These are phyloP conservation scores for Anthonomus grandis DNA, from an alignment of 1,140 invertebrate species.

Conservation along the genomic window DNA sequence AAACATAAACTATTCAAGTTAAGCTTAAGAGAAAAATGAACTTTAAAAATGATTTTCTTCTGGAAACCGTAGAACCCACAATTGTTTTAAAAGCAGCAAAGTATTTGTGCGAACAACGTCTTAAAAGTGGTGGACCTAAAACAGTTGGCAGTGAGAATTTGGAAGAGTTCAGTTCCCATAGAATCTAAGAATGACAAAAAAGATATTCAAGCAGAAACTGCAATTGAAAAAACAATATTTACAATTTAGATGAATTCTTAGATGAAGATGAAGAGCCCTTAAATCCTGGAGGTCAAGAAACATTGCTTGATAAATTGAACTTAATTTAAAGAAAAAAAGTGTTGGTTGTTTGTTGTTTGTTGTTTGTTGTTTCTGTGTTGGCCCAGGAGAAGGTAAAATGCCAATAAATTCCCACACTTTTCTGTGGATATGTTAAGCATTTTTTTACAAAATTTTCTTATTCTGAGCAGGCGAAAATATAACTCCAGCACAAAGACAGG, in stretches of 20 bases:
- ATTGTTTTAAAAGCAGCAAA: no score
- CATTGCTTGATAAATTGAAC: not conserved
- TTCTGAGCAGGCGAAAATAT: not conserved
- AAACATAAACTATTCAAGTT: no score
- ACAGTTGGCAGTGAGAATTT: not conserved
- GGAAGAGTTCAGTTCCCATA: not conserved
- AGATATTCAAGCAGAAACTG: no score
- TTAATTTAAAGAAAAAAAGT: no score
- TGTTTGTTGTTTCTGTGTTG: not conserved
- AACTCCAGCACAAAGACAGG: no score
- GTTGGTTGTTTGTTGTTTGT: no score
- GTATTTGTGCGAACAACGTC: not conserved
- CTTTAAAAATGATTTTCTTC: not conserved
- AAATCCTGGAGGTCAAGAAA: slow-evolving; percentile 4
- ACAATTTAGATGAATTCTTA: no score
- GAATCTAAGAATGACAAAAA: no score
- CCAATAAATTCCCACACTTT: not conserved
- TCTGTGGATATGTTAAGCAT: not conserved
- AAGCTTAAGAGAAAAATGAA: no score
- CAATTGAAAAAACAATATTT: no score
- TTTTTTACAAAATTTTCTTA: not conserved
- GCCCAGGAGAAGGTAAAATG: not conserved
- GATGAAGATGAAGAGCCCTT: not conserved
- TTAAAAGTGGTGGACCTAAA: not conserved
- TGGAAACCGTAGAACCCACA: not conserved